phyloP scores from a whole-genome alignment of 2,113 vertebrate genomes.

The Xyliphius kryptos region DNA sequence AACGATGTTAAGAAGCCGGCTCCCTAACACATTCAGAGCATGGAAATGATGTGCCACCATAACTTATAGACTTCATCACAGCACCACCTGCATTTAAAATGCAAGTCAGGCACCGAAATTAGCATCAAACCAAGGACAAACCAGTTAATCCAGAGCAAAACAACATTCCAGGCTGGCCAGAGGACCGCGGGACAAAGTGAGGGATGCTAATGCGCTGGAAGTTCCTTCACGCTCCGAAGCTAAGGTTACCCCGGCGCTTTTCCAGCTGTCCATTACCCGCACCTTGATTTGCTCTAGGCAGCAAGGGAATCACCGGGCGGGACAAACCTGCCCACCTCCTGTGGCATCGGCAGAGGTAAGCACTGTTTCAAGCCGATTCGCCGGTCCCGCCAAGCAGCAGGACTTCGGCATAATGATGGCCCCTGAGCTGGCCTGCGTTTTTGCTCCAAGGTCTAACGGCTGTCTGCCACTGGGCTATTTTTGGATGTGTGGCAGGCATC shows the following conservation, averaged over 20 bases:
- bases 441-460: slow-evolving; percentile 37
- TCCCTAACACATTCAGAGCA: not conserved
- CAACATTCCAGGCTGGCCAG: not conserved
- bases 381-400: slow-evolving; percentile 51
- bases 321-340: slow-evolving; percentile 11
- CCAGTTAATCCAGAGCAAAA: slow-evolving; percentile 10
- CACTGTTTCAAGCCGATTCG: slow-evolving; percentile 43
- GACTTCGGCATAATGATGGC: slow-evolving; percentile 58
- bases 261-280: slow-evolving; percentile 58
- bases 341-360: slow-evolving; percentile 16
- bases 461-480: slow-evolving; percentile 41
- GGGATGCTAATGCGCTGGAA: slow-evolving; percentile 45
- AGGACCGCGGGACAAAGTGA: slow-evolving; percentile 25
- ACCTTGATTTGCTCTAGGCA: slow-evolving; percentile 56
- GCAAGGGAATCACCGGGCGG: slow-evolving; percentile 51
- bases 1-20: not conserved
- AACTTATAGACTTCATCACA: not conserved
- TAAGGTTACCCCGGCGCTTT: slow-evolving; percentile 55
- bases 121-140: slow-evolving; percentile 21
- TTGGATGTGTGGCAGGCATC: slow-evolving; percentile 37
- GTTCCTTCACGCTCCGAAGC: slow-evolving; percentile 55
- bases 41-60: not conserved
- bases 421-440: slow-evolving; percentile 40
- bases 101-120: not conserved
- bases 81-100: not conserved